phyloP scores from a whole-genome alignment of 2,888 invertebrate genomes.

The Caenorhabditis wallacei region DNA sequence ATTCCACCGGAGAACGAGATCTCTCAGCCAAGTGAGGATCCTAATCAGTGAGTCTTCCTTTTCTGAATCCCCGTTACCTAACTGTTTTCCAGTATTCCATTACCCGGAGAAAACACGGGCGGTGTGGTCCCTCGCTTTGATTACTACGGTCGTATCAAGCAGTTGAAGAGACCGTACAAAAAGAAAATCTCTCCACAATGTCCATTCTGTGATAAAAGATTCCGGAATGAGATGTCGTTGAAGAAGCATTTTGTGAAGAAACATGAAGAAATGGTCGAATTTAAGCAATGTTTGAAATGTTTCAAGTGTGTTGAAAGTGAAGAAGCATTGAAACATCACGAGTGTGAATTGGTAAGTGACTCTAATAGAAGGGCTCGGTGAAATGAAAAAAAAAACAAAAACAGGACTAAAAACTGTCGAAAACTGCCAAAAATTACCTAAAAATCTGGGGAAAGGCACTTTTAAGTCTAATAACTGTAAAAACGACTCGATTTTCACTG shows the following conservation, averaged over 20 bases:
- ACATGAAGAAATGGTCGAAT: slow-evolving; percentile 81
- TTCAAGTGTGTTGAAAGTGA: slow-evolving; percentile 78
- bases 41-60: slow-evolving; percentile 36
- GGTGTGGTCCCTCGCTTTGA: slow-evolving; percentile 8
- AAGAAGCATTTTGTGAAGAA: slow-evolving; percentile 80
- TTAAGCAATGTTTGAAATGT: slow-evolving; percentile 82
- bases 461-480: too few relatives aligned
- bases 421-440: too few relatives aligned
- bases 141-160: slow-evolving; percentile 65
- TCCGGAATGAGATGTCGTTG: slow-evolving; percentile 82
- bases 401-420: background rate
- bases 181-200: slow-evolving; percentile 83
- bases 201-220: slow-evolving; percentile 83
- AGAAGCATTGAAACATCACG: slow-evolving; percentile 77
- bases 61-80: background rate
- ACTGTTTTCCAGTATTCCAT: slow-evolving; percentile 76
- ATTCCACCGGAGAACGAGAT: slow-evolving; percentile 81
- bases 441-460: too few relatives aligned
- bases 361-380: too few relatives aligned
- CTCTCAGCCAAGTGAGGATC: slow-evolving; percentile 61
- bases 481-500: too few relatives aligned
- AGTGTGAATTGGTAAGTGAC: slow-evolving; percentile 82
- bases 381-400: too few relatives aligned
- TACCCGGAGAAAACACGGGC: slow-evolving; percentile 80
- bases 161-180: slow-evolving; percentile 79